Conservation (phyloP, 2,113 vertebrate genomes). For the Sterrhoptilus dennistouni region DNA sequence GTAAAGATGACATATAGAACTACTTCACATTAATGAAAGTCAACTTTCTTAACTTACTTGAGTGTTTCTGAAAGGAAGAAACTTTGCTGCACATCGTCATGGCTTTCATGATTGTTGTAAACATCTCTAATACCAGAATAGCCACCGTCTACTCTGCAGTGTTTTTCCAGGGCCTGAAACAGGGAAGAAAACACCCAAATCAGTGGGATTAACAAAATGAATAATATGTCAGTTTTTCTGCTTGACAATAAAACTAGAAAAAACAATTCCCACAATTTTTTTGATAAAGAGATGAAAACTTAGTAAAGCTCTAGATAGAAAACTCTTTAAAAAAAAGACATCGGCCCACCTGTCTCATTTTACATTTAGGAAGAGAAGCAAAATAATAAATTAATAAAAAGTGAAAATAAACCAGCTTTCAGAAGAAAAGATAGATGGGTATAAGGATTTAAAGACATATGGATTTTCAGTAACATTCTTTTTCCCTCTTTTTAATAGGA, state of each 20-base stretch:
- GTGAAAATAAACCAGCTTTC: background rate
- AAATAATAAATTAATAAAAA: background rate
- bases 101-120: constrained; percentile 80
- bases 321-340: background rate
- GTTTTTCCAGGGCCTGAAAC: constrained; percentile 88
- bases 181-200: background rate
- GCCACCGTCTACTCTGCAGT: constrained; percentile 88
- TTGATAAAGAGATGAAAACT: background rate
- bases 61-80: constrained; percentile 96
- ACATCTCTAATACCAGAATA: constrained; percentile 94
- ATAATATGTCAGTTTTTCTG: background rate
- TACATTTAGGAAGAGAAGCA: background rate
- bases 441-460: background rate
- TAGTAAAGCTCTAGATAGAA: background rate
- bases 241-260: background rate
- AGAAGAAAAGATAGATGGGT: background rate
- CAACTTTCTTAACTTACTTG: constrained; percentile 82
- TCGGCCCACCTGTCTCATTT: background rate
- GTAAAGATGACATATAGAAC: background rate
- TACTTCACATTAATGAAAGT: background rate
- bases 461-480: background rate
- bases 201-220: background rate
- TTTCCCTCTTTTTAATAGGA: background rate
- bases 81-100: constrained; percentile 96
- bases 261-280: background rate